Base-by-base conservation (phyloP, 2,888 invertebrate species). In the Cataglyphis rosenhaueri region DNA sequence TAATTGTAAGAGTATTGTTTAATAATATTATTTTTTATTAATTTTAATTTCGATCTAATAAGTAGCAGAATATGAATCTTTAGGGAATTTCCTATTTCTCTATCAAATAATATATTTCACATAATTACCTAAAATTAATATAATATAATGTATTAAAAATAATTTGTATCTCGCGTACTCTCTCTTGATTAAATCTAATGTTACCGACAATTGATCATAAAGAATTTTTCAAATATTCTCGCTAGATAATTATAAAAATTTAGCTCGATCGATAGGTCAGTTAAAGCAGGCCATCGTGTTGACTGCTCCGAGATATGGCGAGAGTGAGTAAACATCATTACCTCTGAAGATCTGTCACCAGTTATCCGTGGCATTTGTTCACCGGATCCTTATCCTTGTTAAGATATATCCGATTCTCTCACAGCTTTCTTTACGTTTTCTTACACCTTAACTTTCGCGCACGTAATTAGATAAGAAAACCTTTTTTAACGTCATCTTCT, bases 251-350 rank as follows among this genome's bases (percentile, higher is more conserved):
- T 15, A 61, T 25, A 18, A 73, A 73, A 73, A 41, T 35, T 38
- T 59, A 8, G 0, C 21, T 1, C 35, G 55, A 38, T 57, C 55
- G 55, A 55, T 55, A 55, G 38, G 25, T 6, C 41, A 57, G 48
- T 75, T 64, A 52, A 12, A n/a, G 48, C 21, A 35, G 21, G 52
- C 21, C 44, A 32, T 44, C 44, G 15, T 35, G 61, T 15, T 32
- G 48, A 35, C 21, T 38, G 29, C 44, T 55, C 74, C 10, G 32
- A 62, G 62, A 61, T 15, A 38, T n/a, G 65, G 66, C 29, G 9
- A 62, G 78, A 55, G 41, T 61, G 61, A 48, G 84, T 84, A 89
- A 89, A 88, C 86, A 89, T 89, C 89, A 83, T 89, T 89, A 89
- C 83, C 85, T 84, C 81, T 55, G 65, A 82, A 81, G 8, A 88